Base-by-base conservation (phyloP, 2,113 vertebrate species). In the Morone chrysops region DNA sequence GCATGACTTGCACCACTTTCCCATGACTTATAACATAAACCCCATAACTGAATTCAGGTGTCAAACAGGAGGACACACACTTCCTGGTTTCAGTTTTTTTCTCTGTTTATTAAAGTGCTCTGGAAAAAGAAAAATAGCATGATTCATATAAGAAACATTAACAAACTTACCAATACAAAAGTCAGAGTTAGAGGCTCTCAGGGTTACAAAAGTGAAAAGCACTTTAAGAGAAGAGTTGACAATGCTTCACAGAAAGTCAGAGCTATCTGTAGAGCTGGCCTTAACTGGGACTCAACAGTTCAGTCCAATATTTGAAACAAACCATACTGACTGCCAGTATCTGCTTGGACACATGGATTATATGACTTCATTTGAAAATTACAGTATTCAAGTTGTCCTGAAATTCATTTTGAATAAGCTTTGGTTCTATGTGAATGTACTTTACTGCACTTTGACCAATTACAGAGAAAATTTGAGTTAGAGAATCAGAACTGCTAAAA, bases 91-190 rank as follows among this genome's bases (percentile, higher is more conserved):
- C 43, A 81, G 31, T 31, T 72, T 17, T 60, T 78, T 25, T 73
- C 59, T 82, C 36, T 0, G 80, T 97, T 97, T 97, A 97, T 96
- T 96, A 94, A 96, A 96, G 96, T 92, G 77, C 93, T 95, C 81
- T 94, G 93, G 93, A 88, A 95, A 83, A 96, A 96, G 31, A 87
- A 96, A 83, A 81, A 93, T 89, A 92, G 22, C 70, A 88, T 13
- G 74, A 80, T 84, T 78, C 63, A 92, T 87, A 81, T 92, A 93
- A 94, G 94, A 91, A 93, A 91, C 87, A 94, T 92, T 92, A 63
- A 72, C 94, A 94, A 94, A 93, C 83, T 78, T 89, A 95, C 47
- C 1, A 4, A 84, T 92, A 84, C 59, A 90, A 92, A 90, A 80
- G 62, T 84, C 31, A 68, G 61, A 65, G 53, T 73, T 45, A 72